Evolutionary conservation across 2,113 vertebrate genomes (phyloP).

Genomic region (Ramphastos sulfuratus): DNA sequence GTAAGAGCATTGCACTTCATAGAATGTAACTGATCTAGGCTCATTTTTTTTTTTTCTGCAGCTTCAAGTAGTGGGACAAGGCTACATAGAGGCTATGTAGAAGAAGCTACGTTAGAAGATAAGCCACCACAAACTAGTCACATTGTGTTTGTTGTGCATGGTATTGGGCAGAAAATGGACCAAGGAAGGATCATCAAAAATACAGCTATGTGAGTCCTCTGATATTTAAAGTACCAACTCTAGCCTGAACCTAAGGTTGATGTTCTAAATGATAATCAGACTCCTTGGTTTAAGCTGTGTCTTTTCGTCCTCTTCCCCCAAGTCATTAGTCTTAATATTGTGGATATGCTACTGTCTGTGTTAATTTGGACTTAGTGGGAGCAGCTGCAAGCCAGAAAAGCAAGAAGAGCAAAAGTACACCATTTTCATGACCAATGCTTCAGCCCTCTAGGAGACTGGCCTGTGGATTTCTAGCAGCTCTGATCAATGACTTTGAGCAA

Average conservation of each 20-base stretch:
- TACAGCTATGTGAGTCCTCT: slow-evolving; percentile 91
- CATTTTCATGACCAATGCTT: not conserved
- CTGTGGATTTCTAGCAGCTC: not conserved
- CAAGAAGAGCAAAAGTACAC: not conserved
- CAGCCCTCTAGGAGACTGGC: not conserved
- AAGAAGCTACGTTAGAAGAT: slow-evolving; percentile 95
- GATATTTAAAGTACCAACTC: not conserved
- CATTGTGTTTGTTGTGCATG: slow-evolving; percentile 98
- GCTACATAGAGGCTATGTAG: slow-evolving; percentile 94
- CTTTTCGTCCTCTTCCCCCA: not conserved
- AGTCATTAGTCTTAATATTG: not conserved
- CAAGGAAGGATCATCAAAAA: slow-evolving; percentile 99
- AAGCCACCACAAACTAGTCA: slow-evolving; percentile 93
- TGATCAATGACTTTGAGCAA: not conserved
- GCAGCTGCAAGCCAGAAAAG: not conserved
- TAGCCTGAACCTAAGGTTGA: not conserved
- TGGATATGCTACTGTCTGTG: not conserved
- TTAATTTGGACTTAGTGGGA: not conserved
- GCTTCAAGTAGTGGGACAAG: slow-evolving; percentile 97
- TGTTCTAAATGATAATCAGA: not conserved
- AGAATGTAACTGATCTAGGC: slow-evolving; percentile 23
- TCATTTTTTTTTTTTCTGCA: slow-evolving; percentile 58
- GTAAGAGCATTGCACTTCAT: not conserved
- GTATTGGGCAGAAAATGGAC: slow-evolving; percentile 99
- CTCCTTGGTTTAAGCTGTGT: not conserved